Conservation (phyloP, 2,888 invertebrate species). For the Eristalis arbustorum region DNA sequence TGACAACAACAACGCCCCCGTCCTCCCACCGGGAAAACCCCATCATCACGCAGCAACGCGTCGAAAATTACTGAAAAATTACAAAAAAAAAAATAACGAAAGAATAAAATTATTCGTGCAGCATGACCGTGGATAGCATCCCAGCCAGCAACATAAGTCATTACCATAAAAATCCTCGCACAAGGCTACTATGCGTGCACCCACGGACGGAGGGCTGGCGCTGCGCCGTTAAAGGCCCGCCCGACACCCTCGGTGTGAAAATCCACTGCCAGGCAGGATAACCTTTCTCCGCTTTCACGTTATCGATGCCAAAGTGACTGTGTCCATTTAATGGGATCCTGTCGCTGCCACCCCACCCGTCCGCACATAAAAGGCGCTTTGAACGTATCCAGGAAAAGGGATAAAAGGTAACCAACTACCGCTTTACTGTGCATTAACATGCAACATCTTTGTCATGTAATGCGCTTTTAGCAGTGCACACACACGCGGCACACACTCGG, state of each 20-base stretch:
- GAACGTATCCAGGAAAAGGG: constrained; percentile 20
- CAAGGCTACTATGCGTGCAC: constrained; percentile 10
- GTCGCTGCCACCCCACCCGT: too few relatives aligned
- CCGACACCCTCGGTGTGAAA: constrained; percentile 31
- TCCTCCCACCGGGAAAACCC: not conserved
- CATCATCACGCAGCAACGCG: not conserved
- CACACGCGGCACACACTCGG: not conserved
- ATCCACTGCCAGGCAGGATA: not conserved
- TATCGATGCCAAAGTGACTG: constrained; percentile 14
- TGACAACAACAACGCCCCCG: not conserved
- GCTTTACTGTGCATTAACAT: constrained; percentile 34
- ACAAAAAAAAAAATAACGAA: not conserved
- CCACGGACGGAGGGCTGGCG: not conserved
- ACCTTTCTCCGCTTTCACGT: not conserved
- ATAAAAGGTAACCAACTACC: constrained; percentile 24
- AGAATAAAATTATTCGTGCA: constrained; percentile 7
- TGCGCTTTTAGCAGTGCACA: constrained; percentile 38
- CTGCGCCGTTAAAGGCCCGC: not conserved
- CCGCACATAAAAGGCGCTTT: constrained; percentile 25
- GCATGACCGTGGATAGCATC: not conserved
- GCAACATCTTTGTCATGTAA: constrained; percentile 49
- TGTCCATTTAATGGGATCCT: not conserved
- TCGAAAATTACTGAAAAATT: constrained; percentile 1
- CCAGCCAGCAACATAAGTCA: not conserved
- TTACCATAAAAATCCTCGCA: constrained; percentile 21